Evolutionary conservation across 1,140 invertebrate species (phyloP).

Genomic region (Batillaria attramentaria): DNA sequence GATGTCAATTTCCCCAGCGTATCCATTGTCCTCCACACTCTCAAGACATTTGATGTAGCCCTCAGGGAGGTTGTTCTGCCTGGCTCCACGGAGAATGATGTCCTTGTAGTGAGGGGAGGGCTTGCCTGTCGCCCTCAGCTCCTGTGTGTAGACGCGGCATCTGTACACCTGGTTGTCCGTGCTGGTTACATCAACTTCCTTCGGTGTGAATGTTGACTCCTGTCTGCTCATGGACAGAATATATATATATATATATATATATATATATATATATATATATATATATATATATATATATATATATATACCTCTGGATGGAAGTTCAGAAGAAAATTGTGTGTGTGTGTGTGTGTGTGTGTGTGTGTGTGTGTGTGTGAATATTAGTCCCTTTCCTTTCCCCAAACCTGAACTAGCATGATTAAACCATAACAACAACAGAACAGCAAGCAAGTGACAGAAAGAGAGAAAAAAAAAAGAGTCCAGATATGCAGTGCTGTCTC

Average conservation of each 20-base stretch:
- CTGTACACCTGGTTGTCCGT: slow-evolving; percentile 72
- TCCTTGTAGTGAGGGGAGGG: slow-evolving; percentile 82
- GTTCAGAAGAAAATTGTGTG: neutral
- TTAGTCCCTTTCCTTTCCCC: too few relatives aligned
- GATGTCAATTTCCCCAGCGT: slow-evolving; percentile 68
- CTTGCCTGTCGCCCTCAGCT: slow-evolving; percentile 75
- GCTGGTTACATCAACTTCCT: slow-evolving; percentile 77
- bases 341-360: neutral
- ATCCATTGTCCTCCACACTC: slow-evolving; percentile 80
- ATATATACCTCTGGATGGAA: too few relatives aligned
- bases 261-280: too few relatives aligned
- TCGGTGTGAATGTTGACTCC: slow-evolving; percentile 75
- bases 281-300: too few relatives aligned
- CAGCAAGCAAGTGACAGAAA: too few relatives aligned
- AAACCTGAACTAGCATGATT: too few relatives aligned
- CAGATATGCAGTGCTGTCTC: too few relatives aligned
- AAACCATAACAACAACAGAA: too few relatives aligned
- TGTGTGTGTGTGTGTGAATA: neutral
- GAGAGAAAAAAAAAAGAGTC: too few relatives aligned
- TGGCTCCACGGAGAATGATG: slow-evolving; percentile 78
- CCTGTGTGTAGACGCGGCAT: slow-evolving; percentile 82
- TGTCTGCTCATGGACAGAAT: slow-evolving; percentile 36
- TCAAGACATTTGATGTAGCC: slow-evolving; percentile 79
- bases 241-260: too few relatives aligned
- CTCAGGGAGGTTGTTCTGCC: slow-evolving; percentile 79